A percentile compares a stretch with the other conserved stretches of the same genome.
These are phyloP conservation scores for Peromyscus melanophrys DNA, from an alignment of 2,797 vertebrate species.

Conservation along the genomic window DNA sequence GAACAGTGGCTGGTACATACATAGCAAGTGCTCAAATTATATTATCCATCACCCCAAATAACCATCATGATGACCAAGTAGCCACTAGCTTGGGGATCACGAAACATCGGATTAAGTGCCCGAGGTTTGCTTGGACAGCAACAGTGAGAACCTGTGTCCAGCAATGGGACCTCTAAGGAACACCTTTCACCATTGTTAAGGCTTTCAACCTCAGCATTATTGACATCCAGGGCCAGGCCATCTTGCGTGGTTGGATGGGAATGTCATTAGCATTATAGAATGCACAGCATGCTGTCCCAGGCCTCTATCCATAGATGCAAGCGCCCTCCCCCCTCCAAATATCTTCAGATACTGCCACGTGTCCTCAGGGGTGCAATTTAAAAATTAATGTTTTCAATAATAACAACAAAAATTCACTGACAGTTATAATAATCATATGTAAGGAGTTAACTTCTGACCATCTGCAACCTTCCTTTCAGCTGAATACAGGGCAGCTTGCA, in stretches of 20 bases:
- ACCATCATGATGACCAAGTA: background rate
- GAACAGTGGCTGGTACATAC: background rate
- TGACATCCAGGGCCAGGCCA: background rate
- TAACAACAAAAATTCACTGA: background rate
- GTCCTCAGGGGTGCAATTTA: background rate
- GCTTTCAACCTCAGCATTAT: background rate
- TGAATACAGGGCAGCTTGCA: background rate
- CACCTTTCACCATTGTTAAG: background rate
- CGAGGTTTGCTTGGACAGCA: background rate
- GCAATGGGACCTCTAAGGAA: background rate
- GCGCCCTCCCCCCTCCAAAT: background rate
- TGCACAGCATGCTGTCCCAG: background rate
- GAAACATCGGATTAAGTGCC: background rate
- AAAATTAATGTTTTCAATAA: constrained; percentile 43
- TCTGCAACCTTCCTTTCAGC: background rate
- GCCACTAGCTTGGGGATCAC: background rate
- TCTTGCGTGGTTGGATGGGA: background rate
- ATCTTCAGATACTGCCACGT: background rate
- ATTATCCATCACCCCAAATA: background rate
- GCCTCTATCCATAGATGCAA: background rate
- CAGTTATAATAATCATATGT: background rate
- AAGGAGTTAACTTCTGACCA: background rate
- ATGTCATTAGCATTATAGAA: background rate
- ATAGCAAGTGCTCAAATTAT: background rate
- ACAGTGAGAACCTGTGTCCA: background rate